Evolutionary conservation across 2,113 vertebrate genomes (phyloP).

Genomic region (Nothocercus nigrocapillus): DNA sequence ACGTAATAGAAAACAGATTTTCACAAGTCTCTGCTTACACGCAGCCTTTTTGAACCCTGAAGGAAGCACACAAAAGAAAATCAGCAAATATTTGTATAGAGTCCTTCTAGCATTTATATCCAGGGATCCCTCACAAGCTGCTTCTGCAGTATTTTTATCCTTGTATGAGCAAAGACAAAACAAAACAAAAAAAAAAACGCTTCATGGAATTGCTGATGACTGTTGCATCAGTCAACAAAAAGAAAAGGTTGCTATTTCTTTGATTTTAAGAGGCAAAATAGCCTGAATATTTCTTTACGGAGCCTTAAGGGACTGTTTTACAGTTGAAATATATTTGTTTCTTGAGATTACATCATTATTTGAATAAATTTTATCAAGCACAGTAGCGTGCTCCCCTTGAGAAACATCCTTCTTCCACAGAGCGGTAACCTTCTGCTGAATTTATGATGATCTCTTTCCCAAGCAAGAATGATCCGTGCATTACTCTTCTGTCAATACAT

Average conservation of each 20-base stretch:
- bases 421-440: background rate
- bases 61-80: background rate
- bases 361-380: conserved; percentile 40
- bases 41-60: background rate
- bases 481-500: background rate
- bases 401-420: conserved; percentile 29
- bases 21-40: conserved; percentile 16
- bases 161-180: background rate
- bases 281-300: conserved; percentile 24
- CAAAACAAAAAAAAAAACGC: background rate
- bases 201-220: background rate
- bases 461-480: background rate
- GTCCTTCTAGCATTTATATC: background rate
- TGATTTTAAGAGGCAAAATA: conserved; percentile 28
- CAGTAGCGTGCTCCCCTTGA: background rate
- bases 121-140: background rate
- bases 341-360: conserved; percentile 41
- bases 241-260: background rate
- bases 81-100: background rate
- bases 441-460: background rate
- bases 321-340: conserved; percentile 31
- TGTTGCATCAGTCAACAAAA: background rate
- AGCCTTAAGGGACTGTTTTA: background rate
- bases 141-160: background rate
- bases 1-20: conserved; percentile 2